Conservation (phyloP, 2,113 vertebrate genomes). For the Platichthys stellatus region DNA sequence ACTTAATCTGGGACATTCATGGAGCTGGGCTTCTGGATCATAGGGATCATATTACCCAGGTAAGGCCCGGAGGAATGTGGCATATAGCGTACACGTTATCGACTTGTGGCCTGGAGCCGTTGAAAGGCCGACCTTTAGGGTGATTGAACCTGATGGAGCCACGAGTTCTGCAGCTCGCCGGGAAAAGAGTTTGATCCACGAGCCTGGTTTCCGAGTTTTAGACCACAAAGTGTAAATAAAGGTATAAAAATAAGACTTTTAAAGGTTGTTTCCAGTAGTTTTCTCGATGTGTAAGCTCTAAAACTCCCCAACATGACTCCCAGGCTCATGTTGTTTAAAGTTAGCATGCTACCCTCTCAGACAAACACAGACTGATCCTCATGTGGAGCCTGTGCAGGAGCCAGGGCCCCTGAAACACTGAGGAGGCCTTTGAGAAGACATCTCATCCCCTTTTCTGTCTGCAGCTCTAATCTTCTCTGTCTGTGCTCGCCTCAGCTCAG, state of each 20-base stretch:
- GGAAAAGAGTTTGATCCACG: too few species aligned
- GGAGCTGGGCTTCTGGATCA: conserved; percentile 45
- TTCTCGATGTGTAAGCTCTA: not conserved
- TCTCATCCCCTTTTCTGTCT: conserved; percentile 50
- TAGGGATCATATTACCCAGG: conserved; percentile 70
- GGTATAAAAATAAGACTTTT: too few species aligned
- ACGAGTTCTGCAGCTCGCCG: too few species aligned
- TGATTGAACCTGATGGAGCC: conserved; percentile 71
- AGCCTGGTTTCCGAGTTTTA: not conserved
- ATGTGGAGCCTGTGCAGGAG: conserved; percentile 31
- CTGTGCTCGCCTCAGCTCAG: conserved; percentile 48
- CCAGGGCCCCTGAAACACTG: conserved; percentile 18
- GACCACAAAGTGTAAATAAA: too few species aligned
- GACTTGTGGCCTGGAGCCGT: conserved; percentile 55
- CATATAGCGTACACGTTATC: conserved; percentile 62
- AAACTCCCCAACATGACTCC: conserved; percentile 6
- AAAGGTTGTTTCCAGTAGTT: too few species aligned
- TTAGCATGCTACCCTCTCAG: conserved; percentile 13
- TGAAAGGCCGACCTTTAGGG: conserved; percentile 70
- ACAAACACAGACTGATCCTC: conserved; percentile 49
- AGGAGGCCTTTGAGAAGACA: conserved; percentile 49
- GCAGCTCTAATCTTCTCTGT: conserved; percentile 62
- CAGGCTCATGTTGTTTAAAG: conserved; percentile 28
- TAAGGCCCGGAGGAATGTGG: conserved; percentile 66
- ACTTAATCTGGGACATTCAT: conserved; percentile 71